These are phyloP conservation scores for Phenacoccus solenopsis DNA, from an alignment of 1,140 invertebrate genomes.

Conservation along the genomic window DNA sequence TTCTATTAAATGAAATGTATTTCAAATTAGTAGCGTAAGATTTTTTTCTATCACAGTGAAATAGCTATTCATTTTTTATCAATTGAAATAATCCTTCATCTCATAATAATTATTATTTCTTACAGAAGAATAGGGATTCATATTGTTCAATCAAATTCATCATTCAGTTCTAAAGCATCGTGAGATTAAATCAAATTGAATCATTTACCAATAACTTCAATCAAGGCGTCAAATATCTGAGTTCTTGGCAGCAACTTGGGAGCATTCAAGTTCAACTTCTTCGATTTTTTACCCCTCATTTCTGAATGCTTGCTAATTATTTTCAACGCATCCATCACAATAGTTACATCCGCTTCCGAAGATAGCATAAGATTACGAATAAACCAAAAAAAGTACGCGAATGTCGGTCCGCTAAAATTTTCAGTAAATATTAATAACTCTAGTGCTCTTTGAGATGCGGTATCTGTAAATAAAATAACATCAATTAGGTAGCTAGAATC, in stretches of 20 bases:
- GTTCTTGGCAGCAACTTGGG: conserved; percentile 64
- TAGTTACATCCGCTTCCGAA: conserved; percentile 19
- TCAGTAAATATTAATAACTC: not conserved
- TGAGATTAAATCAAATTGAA: conserved; percentile 22
- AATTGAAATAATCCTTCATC: too few species aligned
- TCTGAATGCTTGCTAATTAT: conserved; percentile 21
- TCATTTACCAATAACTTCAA: conserved; percentile 65
- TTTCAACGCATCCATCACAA: conserved; percentile 20
- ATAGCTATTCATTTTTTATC: too few species aligned
- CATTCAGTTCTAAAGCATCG: not conserved
- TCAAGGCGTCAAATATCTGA: conserved; percentile 65
- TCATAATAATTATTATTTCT: too few species aligned
- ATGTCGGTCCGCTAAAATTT: conserved; percentile 19
- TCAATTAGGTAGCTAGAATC: too few species aligned
- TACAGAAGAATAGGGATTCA: too few species aligned
- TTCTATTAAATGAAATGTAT: too few species aligned
- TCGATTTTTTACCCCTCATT: conserved; percentile 22
- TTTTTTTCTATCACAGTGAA: too few species aligned
- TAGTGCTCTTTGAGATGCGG: not conserved
- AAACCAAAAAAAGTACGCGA: conserved; percentile 23
- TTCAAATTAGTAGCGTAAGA: too few species aligned
- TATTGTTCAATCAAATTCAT: too few species aligned
- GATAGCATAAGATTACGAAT: conserved; percentile 19
- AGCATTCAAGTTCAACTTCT: conserved; percentile 44
- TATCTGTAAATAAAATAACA: not conserved